phyloP scores from a whole-genome alignment of 2,113 vertebrate species.

The Sylvietta virens region DNA sequence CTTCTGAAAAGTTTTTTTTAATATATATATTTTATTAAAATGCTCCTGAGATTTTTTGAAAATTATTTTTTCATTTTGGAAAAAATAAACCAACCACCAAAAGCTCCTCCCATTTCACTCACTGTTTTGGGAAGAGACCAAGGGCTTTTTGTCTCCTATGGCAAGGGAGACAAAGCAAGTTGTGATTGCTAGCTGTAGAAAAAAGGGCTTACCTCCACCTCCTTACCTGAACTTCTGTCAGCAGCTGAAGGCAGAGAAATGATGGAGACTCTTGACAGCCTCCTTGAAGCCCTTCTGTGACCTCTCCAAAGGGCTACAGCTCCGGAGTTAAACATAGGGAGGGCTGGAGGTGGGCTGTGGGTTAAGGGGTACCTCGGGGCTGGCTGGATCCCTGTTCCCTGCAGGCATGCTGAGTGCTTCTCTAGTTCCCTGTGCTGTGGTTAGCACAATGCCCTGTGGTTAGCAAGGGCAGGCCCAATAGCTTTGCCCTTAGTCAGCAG shows the following conservation, averaged over 20 bases:
- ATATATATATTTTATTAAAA: not conserved
- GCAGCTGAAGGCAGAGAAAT: not conserved
- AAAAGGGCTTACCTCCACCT: not conserved
- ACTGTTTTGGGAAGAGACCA: not conserved
- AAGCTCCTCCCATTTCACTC: not conserved
- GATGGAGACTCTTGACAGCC: not conserved
- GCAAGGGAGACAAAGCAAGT: not conserved
- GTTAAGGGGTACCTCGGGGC: rapidly evolving
- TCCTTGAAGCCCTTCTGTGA: not conserved
- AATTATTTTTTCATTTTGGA: not conserved
- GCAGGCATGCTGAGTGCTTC: not conserved
- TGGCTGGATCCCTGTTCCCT: not conserved
- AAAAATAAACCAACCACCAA: not conserved
- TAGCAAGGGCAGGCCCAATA: not conserved
- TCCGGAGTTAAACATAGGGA: not conserved
- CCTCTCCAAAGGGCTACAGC: not conserved
- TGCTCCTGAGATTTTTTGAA: not conserved
- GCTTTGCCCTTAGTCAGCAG: not conserved
- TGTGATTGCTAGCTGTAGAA: not conserved
- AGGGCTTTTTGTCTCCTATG: not conserved
- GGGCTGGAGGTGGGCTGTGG: not conserved
- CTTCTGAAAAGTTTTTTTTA: not conserved
- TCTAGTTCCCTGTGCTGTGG: not conserved
- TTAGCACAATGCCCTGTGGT: not conserved
- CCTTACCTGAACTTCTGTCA: not conserved